Evolutionary conservation across 2,113 vertebrate genomes (phyloP), one percentile per base, ranked within the genome.

Genomic region (Spilogale gracilis): DNA sequence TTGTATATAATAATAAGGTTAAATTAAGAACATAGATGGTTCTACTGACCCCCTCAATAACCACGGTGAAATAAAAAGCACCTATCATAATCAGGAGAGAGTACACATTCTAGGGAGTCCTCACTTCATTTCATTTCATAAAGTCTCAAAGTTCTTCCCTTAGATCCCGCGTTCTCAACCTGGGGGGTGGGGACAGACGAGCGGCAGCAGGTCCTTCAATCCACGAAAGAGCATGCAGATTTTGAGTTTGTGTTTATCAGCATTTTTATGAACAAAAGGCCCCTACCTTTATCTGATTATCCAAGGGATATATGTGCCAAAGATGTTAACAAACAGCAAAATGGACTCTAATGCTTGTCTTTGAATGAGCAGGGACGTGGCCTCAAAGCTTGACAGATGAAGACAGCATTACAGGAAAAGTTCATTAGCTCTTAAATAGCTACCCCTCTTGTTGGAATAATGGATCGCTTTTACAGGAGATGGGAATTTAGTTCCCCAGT

Each of bases 21-120:
- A 89, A 76, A 89, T 71, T 82, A 71, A 20, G 82, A 96, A 97
- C 65, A n/a, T 32, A 95, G 81, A 45, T 48, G 76, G 50, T 61
- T 96, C 54, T 92, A 50, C 32, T 52, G n/a, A 82, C 32, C 45
- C 74, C 13, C 71, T 69, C 38, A 65, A 74, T 63, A 95, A 43
- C 43, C 17, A 61, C 38, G 43, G 27, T 48, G 85, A 87, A 91
- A 79, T 2, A 38, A 56, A 92, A 82, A 74, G 60, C 21, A 45
- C 50, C 48, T 84, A 54, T 67, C 45, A 45, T 63, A 92, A 86
- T 81, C 43, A 67, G 25, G 54, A 76, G 25, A 58, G 65, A 54
- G 27, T 11, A 27, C 27, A 78, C 69, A 45, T 6, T 54, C 60
- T 60, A n/a, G 27, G 63, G 14, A 63, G 25, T 45, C n/a, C 83